phyloP scores from a whole-genome alignment of 2,888 invertebrate genomes.

The Hypercompe scribonia region DNA sequence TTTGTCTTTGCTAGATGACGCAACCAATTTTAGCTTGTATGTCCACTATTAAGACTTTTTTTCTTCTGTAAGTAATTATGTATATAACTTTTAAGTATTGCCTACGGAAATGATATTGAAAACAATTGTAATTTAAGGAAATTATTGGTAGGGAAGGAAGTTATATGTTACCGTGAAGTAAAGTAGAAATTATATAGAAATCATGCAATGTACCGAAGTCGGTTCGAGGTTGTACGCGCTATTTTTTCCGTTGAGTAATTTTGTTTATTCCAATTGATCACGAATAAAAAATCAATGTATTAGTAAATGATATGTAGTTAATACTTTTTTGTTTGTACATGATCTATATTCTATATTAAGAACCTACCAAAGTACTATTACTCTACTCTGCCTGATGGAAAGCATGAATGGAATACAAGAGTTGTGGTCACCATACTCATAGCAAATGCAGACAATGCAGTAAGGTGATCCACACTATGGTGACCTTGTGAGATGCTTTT shows the following conservation, averaged over 20 bases:
- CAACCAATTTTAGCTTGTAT: not conserved
- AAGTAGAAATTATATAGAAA: not conserved
- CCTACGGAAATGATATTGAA: constrained; percentile 1
- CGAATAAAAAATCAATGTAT: not conserved
- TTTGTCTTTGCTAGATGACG: not conserved
- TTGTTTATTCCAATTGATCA: not conserved
- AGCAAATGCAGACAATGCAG: no score
- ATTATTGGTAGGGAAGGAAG: constrained; percentile 6
- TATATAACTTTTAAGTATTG: not conserved
- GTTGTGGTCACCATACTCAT: no score
- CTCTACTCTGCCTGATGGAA: no score
- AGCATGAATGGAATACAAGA: no score
- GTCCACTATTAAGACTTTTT: not conserved
- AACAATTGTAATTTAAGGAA: not conserved
- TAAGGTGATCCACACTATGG: no score
- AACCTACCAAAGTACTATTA: no score
- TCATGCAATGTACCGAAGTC: not conserved
- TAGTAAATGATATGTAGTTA: not conserved
- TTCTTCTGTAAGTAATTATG: not conserved
- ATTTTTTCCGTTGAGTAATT: not conserved
- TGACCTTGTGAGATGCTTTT: no score
- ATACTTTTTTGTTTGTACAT: no score
- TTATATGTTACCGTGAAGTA: not conserved
- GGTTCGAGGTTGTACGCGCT: not conserved
- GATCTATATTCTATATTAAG: no score